phyloP scores from a whole-genome alignment of 2,113 vertebrate genomes.

The Amblyopsis rosae region DNA sequence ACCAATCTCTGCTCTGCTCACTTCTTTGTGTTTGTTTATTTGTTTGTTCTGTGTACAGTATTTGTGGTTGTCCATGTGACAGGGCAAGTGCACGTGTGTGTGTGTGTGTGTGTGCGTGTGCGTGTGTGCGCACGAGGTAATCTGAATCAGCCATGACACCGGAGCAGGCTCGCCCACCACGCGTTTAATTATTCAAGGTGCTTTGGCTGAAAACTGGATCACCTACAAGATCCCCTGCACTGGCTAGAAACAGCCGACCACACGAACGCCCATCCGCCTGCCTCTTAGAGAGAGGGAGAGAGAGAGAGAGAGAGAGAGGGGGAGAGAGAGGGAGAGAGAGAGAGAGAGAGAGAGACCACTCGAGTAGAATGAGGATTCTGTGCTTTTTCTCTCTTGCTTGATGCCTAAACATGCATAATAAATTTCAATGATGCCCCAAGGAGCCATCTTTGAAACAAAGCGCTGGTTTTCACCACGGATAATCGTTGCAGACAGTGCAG shows the following conservation, averaged over 20 bases:
- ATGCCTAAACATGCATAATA: constrained; percentile 60
- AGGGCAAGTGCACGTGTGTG: neutral
- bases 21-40: neutral
- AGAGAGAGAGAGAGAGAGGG: neutral
- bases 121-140: constrained; percentile 70
- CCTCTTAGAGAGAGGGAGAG: neutral
- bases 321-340: constrained; percentile 11
- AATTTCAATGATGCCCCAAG: constrained; percentile 43
- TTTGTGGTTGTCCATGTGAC: constrained; percentile 20
- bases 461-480: neutral
- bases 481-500: constrained; percentile 1
- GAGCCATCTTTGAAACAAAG: constrained; percentile 8
- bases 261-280: constrained; percentile 4
- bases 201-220: constrained; percentile 75
- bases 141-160: constrained; percentile 67
- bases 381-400: constrained; percentile 43
- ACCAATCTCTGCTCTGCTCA: no score
- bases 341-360: constrained; percentile 33
- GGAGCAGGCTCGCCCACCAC: constrained; percentile 65
- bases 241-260: constrained; percentile 25
- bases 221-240: constrained; percentile 62
- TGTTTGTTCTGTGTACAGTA: neutral
- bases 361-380: constrained; percentile 49
- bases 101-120: constrained; percentile 16
- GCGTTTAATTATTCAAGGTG: constrained; percentile 76